Evolutionary conservation across 2,797 vertebrate genomes (phyloP), one percentile per base, ranked within the genome.

Genomic region (Taeniopygia guttata): DNA sequence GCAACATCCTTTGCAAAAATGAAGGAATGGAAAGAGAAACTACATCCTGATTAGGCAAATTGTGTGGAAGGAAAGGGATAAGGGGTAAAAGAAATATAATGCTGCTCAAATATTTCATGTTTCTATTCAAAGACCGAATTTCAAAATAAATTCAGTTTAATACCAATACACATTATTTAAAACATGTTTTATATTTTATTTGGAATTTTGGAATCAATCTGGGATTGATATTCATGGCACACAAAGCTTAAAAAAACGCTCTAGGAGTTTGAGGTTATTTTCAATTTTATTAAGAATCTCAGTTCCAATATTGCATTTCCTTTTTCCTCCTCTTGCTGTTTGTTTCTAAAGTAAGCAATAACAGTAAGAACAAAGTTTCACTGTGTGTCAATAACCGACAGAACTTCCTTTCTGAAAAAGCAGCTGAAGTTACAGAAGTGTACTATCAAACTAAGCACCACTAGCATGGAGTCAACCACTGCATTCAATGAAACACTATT

Each of bases 211-310:
- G 14, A 11, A 51, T 67, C 40, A 46, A 45, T 46, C 34, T 51
- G 12, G 10, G 9, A 58, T 63, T 36, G 29, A 62, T 40, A 36
- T 32, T 68, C 9, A 45, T 1, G 5, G 25, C 16, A 22, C 4
- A 27, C 0, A 64, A 60, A 69, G 9, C 16, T 68, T 45, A 32
- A 64, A 43, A 70, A 30, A 66, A 10, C 18, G 38, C 38, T 54
- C 42, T 38, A 62, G 4, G 13, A 74, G 30, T 32, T 20, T 19
- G 46, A 9, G 8, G 0, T 1, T 2, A 43, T 48, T 6, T 7
- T 1, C 0, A 52, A 64, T 20, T 55, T 66, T 30, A 46, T 49
- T 42, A 62, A 38, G n/a, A 43, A 54, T 46, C 18, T 54, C 8
- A 34, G 0, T 40, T 74, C 29, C 40, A 12, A 78, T 38, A 42